Evolutionary conservation across 2,888 invertebrate species (phyloP).

Genomic region (Enchytraeus crypticus): DNA sequence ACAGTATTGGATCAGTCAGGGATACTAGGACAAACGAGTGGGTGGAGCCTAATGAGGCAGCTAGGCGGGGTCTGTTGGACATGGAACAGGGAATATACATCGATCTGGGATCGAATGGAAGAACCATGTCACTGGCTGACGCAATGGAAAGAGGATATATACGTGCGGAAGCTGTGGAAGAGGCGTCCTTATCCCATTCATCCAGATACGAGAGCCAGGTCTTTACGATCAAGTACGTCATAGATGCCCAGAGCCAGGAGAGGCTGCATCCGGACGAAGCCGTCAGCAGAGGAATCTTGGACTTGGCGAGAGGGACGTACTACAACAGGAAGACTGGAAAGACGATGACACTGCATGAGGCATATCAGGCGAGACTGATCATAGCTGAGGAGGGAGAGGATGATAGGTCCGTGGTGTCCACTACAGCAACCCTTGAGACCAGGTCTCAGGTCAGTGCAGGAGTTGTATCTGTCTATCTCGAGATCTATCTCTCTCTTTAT

Average conservation of each 20-base stretch:
- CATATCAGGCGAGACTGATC: slow-evolving; percentile 68
- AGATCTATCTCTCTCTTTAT: too few species aligned
- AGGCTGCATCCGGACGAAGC: slow-evolving; percentile 54
- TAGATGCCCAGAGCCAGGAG: slow-evolving; percentile 58
- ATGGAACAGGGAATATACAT: slow-evolving; percentile 53
- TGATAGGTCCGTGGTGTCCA: slow-evolving; percentile 51
- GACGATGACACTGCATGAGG: slow-evolving; percentile 63
- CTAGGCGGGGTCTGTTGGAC: slow-evolving; percentile 69
- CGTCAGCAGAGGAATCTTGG: slow-evolving; percentile 46
- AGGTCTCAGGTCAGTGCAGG: too few species aligned
- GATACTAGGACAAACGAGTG: slow-evolving; percentile 11
- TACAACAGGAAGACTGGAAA: slow-evolving; percentile 44
- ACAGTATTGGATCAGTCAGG: slow-evolving; percentile 12
- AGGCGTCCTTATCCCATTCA: neutral
- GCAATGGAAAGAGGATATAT: slow-evolving; percentile 31
- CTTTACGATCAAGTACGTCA: slow-evolving; percentile 51
- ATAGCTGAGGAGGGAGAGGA: slow-evolving; percentile 68
- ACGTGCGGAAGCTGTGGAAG: slow-evolving; percentile 5
- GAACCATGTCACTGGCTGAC: slow-evolving; percentile 29
- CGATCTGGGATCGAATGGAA: slow-evolving; percentile 59
- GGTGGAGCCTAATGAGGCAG: slow-evolving; percentile 53
- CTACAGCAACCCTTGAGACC: slow-evolving; percentile 51
- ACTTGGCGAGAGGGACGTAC: slow-evolving; percentile 49
- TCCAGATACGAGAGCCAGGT: neutral
- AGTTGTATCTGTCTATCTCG: too few species aligned